Evolutionary conservation across 2,888 invertebrate genomes (phyloP).

Genomic region (Melanostoma mellinum): DNA sequence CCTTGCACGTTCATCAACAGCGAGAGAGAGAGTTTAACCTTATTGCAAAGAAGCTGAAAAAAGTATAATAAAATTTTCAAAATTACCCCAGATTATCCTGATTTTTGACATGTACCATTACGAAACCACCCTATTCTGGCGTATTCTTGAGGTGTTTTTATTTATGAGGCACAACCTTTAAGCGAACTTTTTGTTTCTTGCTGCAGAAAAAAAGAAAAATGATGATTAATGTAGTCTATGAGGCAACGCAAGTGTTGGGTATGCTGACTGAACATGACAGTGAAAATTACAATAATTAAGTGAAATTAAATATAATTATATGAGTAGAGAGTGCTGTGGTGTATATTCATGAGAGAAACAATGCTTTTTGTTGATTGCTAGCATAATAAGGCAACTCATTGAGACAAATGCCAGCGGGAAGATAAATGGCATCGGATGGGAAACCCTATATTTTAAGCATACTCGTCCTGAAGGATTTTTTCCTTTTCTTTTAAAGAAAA

Average conservation of each 20-base stretch:
- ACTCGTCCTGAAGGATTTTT: too few relatives aligned
- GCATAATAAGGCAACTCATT: too few relatives aligned
- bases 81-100: constrained; percentile 43
- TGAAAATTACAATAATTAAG: constrained; percentile 18
- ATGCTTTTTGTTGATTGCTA: too few relatives aligned
- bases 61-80: constrained; percentile 6
- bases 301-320: not conserved
- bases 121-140: not conserved
- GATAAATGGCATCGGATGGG: too few relatives aligned
- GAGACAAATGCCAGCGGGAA: too few relatives aligned
- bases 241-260: not conserved
- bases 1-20: constrained; percentile 13
- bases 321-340: too few relatives aligned
- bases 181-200: not conserved
- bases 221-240: constrained; percentile 31
- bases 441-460: too few relatives aligned
- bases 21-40: not conserved
- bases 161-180: constrained; percentile 14
- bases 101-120: constrained; percentile 44
- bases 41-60: not conserved
- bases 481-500: too few relatives aligned
- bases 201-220: not conserved
- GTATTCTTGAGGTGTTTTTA: constrained; percentile 19
- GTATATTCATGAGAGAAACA: too few relatives aligned
- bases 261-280: not conserved